Evolutionary conservation across 92 coral and sea anemone genomes (phyloP), one percentile per base, ranked within the genome.

Genomic region (Virgularia gustaviana): DNA sequence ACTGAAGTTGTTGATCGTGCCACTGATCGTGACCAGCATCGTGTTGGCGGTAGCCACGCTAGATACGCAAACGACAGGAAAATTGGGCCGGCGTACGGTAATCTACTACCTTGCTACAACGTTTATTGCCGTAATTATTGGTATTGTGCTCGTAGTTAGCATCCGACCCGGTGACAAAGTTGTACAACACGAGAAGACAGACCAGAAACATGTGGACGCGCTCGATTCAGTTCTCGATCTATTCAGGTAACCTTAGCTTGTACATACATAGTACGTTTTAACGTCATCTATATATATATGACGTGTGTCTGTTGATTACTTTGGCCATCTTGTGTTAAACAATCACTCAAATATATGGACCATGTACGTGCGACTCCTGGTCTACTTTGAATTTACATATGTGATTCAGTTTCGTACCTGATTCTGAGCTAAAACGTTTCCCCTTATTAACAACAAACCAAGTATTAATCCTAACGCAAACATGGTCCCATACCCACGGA

Each of bases 161-260:
- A 91, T 91, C 36, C 81, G 84, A 62, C 97, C 97, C 2, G 97
- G 97, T 1, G 83, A 83, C 11, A 85, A 70, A 9, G 87, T 81
- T 45, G 85, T 76, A 9, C 81, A 87, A 45, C 89, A 86, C 0
- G 86, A 70, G 3, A 38, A 41, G 6, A 30, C 78, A 23, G 80
- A 25, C 2, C 27, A 64, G 0, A 61, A 35, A 42, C 79, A 79
- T 27, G 85, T 57, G 13, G 42, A 78, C 12, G 88, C 89, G 18
- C 81, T 91, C 36, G 97, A 91, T 70, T 89, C 96, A 3, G 65
- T 91, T n/a, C 83, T 91, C 29, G 97, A 91, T 79, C 78, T 91
- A 11, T 34, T 91, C 36, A 91, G 97, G 97, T 91, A 44, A 33
- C 87, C n/a, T 15, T 33, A 0, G 19, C 37, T 36, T 4, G 22